phyloP scores from a whole-genome alignment of 1,140 invertebrate species.

The Laupala kohalensis region DNA sequence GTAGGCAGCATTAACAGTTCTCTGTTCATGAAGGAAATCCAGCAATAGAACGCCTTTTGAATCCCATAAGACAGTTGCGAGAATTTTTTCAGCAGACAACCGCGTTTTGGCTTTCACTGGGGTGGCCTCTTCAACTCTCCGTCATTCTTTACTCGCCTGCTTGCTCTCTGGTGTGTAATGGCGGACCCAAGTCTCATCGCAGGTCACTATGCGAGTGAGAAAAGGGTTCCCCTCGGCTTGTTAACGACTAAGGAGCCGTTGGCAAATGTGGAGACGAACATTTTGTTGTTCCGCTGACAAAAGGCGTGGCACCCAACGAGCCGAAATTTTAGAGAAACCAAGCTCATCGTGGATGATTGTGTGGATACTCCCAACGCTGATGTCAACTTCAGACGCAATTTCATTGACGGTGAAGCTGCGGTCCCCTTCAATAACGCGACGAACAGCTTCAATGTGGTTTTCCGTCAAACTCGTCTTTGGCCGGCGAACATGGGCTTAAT shows the following conservation, averaged over 20 bases:
- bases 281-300: no score
- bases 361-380: not conserved
- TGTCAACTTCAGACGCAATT: not conserved
- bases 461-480: not conserved
- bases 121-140: no score
- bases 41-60: conserved; percentile 17
- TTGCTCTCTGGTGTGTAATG: no score
- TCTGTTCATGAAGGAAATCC: not conserved
- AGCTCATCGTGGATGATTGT: not conserved
- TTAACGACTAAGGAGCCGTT: no score
- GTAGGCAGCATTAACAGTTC: conserved; percentile 2
- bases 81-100: no score
- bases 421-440: not conserved
- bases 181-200: no score
- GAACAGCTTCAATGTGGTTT: conserved; percentile 1
- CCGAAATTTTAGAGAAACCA: not conserved
- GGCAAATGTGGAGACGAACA: no score
- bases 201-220: no score
- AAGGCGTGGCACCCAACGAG: not conserved
- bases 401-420: not conserved
- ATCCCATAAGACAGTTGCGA: conserved; percentile 23
- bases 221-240: no score
- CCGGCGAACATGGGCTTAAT: not conserved
- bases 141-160: no score
- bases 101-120: no score